Conservation (phyloP, 2,797 vertebrate species). For the Hylomyscus alleni region DNA sequence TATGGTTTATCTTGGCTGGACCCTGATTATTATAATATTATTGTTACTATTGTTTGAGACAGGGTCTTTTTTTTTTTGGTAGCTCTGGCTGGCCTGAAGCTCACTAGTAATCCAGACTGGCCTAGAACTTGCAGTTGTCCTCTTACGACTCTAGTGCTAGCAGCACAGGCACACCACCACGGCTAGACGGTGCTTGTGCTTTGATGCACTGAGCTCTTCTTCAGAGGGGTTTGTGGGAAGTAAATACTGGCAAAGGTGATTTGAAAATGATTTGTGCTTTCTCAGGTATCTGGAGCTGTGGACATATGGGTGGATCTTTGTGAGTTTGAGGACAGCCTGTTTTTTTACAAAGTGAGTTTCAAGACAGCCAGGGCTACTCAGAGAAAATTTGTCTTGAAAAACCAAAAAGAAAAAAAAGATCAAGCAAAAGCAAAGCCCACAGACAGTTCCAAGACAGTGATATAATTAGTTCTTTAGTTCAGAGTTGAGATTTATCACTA, state of each 20-base stretch:
- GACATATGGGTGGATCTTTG: not conserved
- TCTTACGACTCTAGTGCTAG: not conserved
- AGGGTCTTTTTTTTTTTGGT: not conserved
- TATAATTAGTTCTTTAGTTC: not conserved
- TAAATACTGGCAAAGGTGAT: not conserved
- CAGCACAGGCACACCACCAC: not conserved
- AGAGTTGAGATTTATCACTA: not conserved
- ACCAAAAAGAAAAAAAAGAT: not conserved
- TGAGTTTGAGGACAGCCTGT: not conserved
- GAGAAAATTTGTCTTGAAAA: not conserved
- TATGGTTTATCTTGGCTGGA: too few relatives aligned
- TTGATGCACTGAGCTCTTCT: constrained; percentile 13
- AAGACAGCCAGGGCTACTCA: not conserved
- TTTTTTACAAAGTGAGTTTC: not conserved
- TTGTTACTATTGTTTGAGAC: not conserved
- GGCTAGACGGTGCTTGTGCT: not conserved
- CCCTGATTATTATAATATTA: not conserved
- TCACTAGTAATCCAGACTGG: not conserved
- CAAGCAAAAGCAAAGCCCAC: not conserved
- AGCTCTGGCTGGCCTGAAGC: not conserved
- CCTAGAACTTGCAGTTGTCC: not conserved
- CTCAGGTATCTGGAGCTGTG: not conserved
- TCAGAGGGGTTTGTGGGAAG: not conserved
- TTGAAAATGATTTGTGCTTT: not conserved
- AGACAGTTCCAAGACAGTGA: not conserved